Conservation (phyloP, 2,113 vertebrate species). For the Elephantulus edwardii region DNA sequence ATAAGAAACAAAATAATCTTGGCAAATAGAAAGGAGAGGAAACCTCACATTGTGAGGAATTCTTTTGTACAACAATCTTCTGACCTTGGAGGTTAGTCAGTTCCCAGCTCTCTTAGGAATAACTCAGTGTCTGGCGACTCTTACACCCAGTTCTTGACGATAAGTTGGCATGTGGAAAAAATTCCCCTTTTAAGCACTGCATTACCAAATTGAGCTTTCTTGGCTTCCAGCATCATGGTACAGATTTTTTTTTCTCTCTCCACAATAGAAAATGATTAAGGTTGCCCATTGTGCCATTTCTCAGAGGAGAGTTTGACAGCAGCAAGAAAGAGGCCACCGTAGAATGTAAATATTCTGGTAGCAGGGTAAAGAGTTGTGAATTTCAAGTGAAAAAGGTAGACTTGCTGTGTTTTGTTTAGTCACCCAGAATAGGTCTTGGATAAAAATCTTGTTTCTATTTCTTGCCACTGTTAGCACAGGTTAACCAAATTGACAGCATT, state of each 20-base stretch:
- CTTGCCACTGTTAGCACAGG: constrained; percentile 35
- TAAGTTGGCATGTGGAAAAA: background rate
- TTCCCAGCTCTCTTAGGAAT: background rate
- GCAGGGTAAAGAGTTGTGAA: background rate
- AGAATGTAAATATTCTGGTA: constrained; percentile 24
- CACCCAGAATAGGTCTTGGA: background rate
- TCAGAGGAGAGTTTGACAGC: background rate
- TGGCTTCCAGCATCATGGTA: background rate
- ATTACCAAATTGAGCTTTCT: background rate
- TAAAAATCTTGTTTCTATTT: constrained; percentile 45
- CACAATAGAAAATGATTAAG: background rate
- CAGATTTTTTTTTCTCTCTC: background rate
- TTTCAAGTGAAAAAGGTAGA: background rate
- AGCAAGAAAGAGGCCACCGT: background rate
- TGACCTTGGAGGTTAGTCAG: background rate
- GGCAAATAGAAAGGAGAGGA: background rate
- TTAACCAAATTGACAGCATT: constrained; percentile 14
- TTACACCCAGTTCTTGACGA: background rate
- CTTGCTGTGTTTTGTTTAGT: constrained; percentile 44
- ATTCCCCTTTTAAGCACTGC: background rate
- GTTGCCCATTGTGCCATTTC: background rate
- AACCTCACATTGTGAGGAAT: background rate
- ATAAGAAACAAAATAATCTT: background rate
- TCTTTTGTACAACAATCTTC: background rate
- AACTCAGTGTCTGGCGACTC: background rate